Percentiles rank a stretch among this genome's conserved stretches.
Evolutionary conservation across 2,113 vertebrate genomes (phyloP).

Genomic region (Oenanthe melanoleuca): DNA sequence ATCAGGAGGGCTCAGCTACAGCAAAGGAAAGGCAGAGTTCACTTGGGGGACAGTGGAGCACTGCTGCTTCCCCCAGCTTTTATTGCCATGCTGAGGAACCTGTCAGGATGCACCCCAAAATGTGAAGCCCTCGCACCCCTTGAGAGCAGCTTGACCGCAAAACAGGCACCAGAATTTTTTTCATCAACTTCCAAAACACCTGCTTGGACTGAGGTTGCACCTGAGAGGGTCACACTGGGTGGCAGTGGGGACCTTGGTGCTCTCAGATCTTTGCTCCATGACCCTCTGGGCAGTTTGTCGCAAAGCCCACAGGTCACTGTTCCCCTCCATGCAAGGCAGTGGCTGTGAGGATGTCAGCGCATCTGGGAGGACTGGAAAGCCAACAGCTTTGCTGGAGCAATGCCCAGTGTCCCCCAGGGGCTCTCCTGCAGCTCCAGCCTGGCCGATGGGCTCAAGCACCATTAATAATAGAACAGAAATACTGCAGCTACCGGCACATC

Average conservation of each 20-base stretch:
- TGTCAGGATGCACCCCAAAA: not conserved
- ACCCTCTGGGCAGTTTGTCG: not conserved
- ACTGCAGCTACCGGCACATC: not conserved
- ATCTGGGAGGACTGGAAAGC: not conserved
- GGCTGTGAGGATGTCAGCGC: fast-evolving
- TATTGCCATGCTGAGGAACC: fast-evolving
- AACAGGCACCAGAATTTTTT: not conserved
- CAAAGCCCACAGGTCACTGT: not conserved
- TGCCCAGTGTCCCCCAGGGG: fast-evolving
- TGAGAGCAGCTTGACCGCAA: fast-evolving
- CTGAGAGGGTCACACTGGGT: not conserved
- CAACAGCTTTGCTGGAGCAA: not conserved
- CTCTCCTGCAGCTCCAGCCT: not conserved
- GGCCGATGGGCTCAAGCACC: not conserved
- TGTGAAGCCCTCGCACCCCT: not conserved
- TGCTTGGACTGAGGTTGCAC: fast-evolving
- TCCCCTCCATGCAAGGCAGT: not conserved
- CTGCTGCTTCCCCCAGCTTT: not conserved
- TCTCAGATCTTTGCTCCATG: not conserved
- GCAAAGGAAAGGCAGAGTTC: not conserved
- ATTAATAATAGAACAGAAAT: slow-evolving; percentile 30
- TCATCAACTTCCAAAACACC: not conserved
- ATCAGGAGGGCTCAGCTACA: not conserved
- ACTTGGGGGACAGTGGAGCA: fast-evolving
- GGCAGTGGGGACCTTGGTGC: not conserved